Evolutionary conservation across 2,113 vertebrate species (phyloP), one percentile per base, ranked within the genome.

Genomic region (Sylvia atricapilla): DNA sequence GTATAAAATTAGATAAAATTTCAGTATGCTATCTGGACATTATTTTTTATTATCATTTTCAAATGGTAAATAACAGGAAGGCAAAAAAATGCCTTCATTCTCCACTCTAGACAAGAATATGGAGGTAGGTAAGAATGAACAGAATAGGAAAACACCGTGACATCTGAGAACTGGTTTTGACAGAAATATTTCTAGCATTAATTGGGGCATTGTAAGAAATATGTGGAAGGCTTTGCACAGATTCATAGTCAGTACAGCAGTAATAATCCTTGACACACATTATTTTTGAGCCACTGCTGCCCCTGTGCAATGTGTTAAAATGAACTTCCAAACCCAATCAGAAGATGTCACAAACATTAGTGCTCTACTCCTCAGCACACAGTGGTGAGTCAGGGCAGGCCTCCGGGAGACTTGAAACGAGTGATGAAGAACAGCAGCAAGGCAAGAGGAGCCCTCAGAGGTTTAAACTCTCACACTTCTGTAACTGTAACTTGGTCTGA

Each of bases 171-270:
- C 74, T 94, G 93, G 90, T 96, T 97, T 95, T 94, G 96, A 96
- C 96, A 97, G 97, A 97, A 97, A 93, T 87, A 96, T 97, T 97
- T 97, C 79, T 73, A 93, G 87, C 95, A 90, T 7, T 6, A 84
- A 62, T 35, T 90, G 55, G 28, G 27, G 39, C 6, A 1, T 24
- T 86, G 15, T 25, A 93, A 88, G 79, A 25, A 88, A 94, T 93
- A 84, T 44, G 93, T 93, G 85, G 83, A 97, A 95, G 94, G 50
- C 76, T 95, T 95, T 92, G 82, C 78, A 89, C 27, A 80, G 72
- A 89, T 53, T 95, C 87, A 64, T 31, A 91, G 70, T 59, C 96
- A 93, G 55, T 89, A 53, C 70, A 91, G 93, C 79, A 86, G 85
- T 94, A 96, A 96, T 79, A 91, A 86, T 86, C 47, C 74, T 91